phyloP scores from a whole-genome alignment of 2,113 vertebrate genomes.

The Tragelaphus imberbis region DNA sequence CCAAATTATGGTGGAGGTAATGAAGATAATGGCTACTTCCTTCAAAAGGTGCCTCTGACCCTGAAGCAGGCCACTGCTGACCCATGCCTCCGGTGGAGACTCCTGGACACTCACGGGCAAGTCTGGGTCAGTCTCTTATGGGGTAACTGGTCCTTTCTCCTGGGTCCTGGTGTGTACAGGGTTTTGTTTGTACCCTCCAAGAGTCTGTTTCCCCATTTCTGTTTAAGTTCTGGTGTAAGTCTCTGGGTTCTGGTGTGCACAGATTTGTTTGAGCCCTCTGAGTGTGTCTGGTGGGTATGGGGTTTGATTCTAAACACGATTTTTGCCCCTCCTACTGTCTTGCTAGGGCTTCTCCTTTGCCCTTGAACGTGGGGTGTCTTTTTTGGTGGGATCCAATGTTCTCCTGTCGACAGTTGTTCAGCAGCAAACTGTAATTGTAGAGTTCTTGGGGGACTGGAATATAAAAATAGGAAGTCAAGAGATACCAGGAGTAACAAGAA shows the following conservation, averaged over 20 bases:
- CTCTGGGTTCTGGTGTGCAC: not conserved
- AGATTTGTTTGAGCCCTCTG: not conserved
- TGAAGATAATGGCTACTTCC: not conserved
- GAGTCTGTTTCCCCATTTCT: not conserved
- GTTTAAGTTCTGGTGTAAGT: not conserved
- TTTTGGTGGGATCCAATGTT: not conserved
- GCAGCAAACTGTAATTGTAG: not conserved
- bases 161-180: not conserved
- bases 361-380: not conserved
- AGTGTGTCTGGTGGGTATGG: not conserved
- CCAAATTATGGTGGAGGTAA: not conserved
- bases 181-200: not conserved
- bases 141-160: not conserved
- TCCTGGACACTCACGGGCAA: not conserved
- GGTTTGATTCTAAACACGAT: rapidly evolving
- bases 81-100: rapidly evolving
- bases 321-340: not conserved
- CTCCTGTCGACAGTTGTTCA: not conserved
- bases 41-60: not conserved
- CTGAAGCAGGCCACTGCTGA: not conserved
- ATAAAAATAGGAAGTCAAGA: not conserved
- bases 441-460: not conserved
- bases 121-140: not conserved
- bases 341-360: not conserved
- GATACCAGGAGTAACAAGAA: not conserved